Conservation (phyloP, 2,797 vertebrate species). For the Potorous gilbertii region DNA sequence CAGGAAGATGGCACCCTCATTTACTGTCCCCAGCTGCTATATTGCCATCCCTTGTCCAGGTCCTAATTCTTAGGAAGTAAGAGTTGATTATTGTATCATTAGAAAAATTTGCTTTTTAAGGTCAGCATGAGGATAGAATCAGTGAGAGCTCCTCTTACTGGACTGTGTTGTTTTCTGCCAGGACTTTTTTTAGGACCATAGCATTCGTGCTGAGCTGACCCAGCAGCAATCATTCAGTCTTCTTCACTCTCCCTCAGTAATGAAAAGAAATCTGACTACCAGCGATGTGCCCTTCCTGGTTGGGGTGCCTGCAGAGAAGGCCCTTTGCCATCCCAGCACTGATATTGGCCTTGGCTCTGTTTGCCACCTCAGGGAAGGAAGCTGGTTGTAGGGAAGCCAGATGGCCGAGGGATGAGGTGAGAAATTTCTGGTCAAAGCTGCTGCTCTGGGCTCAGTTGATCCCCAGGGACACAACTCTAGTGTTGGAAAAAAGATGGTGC, state of each 20-base stretch:
- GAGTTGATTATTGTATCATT: neutral
- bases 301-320: neutral
- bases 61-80: neutral
- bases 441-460: neutral
- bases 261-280: neutral
- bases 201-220: neutral
- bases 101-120: neutral
- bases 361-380: neutral
- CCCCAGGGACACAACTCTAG: neutral
- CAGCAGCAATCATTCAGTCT: neutral
- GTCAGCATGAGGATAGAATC: neutral
- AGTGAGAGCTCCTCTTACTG: neutral
- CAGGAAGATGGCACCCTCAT: neutral
- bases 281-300: neutral
- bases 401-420: slow-evolving; percentile 7
- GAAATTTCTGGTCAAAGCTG: neutral
- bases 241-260: neutral
- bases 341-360: neutral
- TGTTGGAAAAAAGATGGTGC: slow-evolving; percentile 1
- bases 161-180: neutral
- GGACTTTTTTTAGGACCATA: neutral
- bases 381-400: neutral
- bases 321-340: neutral
- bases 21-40: neutral
- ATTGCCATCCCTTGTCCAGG: neutral